These are phyloP conservation scores for Adoxophyes honmai DNA, from an alignment of 1,140 invertebrate genomes.

Conservation along the genomic window DNA sequence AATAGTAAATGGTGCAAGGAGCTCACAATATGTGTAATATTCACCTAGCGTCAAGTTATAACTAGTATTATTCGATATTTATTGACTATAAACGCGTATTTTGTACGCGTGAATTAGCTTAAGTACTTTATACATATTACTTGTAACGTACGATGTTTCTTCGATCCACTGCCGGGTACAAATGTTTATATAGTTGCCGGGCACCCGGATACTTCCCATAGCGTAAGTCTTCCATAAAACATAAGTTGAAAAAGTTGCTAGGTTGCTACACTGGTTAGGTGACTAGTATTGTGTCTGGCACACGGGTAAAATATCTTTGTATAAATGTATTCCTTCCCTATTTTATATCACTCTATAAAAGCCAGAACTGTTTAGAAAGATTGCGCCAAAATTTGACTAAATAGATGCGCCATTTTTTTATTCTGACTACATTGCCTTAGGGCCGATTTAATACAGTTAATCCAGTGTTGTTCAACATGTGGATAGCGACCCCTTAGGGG, in stretches of 20 bases:
- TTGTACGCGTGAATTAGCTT: constrained; percentile 17
- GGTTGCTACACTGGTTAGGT: too few relatives aligned
- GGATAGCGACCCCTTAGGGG: too few relatives aligned
- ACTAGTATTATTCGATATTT: constrained; percentile 57
- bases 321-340: too few relatives aligned
- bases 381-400: too few relatives aligned
- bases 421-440: too few relatives aligned
- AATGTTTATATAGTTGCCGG: background rate
- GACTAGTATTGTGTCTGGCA: too few relatives aligned
- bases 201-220: constrained; percentile 16
- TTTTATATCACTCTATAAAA: too few relatives aligned
- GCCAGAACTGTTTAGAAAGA: too few relatives aligned
- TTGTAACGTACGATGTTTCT: constrained; percentile 16
- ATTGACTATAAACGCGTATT: constrained; percentile 36
- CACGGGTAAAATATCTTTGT: too few relatives aligned
- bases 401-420: too few relatives aligned
- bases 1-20: constrained; percentile 6
- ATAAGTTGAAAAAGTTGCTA: background rate
- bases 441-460: too few relatives aligned
- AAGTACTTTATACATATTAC: constrained; percentile 22
- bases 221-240: constrained; percentile 20
- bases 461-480: too few relatives aligned
- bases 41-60: constrained; percentile 51
- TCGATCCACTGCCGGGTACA: constrained; percentile 4
- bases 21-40: constrained; percentile 37